These are phyloP conservation scores for Nycticryphes semicollaris DNA, from an alignment of 2,113 vertebrate species.

Conservation along the genomic window DNA sequence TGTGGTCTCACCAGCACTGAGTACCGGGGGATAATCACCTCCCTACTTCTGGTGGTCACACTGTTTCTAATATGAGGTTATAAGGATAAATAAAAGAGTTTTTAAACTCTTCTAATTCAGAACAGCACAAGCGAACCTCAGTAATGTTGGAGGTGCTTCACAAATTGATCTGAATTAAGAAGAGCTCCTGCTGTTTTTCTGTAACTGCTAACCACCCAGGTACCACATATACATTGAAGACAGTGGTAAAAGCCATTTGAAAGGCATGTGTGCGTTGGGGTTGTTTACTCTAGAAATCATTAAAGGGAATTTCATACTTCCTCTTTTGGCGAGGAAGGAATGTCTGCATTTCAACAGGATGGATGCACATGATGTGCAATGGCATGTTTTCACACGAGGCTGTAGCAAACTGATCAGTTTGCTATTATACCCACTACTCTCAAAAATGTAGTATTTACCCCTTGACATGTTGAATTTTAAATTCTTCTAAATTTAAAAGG, in stretches of 20 bases:
- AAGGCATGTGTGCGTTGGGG: background rate
- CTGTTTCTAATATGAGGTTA: too few species aligned
- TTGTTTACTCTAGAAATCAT: background rate
- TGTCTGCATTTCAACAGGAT: background rate
- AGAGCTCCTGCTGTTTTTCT: background rate
- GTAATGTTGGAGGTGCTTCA: background rate
- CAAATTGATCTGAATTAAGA: background rate
- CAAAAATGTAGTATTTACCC: background rate
- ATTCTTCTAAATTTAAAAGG: background rate
- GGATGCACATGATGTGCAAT: background rate
- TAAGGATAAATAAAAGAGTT: background rate
- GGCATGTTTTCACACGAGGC: background rate
- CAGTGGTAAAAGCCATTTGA: background rate
- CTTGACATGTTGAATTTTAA: background rate
- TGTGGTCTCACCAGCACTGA: too few species aligned
- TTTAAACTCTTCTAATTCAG: background rate
- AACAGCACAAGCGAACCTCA: background rate
- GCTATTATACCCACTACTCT: background rate
- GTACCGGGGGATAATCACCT: too few species aligned
- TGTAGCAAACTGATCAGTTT: background rate
- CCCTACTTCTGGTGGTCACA: too few species aligned
- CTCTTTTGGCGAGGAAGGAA: background rate
- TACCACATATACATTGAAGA: background rate
- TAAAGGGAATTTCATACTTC: background rate
- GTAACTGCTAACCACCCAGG: background rate